These are phyloP conservation scores for Zelostemma sp. DNA, from an alignment of 1,140 invertebrate species.

Conservation along the genomic window DNA sequence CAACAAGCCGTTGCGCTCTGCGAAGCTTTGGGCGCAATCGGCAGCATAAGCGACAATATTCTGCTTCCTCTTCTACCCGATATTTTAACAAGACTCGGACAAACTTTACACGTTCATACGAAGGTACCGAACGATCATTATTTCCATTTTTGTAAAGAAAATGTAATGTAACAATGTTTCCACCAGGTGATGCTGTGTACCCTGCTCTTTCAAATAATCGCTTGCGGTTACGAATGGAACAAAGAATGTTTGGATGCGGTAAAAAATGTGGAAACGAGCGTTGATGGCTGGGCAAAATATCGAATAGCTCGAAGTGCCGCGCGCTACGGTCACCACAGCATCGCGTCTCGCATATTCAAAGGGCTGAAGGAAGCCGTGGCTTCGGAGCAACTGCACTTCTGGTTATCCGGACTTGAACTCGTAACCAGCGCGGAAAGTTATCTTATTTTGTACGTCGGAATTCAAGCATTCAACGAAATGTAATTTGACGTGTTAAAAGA, in stretches of 20 bases:
- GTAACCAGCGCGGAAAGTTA: slow-evolving; percentile 77
- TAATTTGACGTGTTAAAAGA: background rate
- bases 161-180: too few species aligned
- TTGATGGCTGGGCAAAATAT: slow-evolving; percentile 88
- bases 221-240: slow-evolving; percentile 75
- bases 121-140: slow-evolving; percentile 49
- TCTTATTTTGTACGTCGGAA: slow-evolving; percentile 62
- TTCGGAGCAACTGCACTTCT: slow-evolving; percentile 92
- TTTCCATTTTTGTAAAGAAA: too few species aligned
- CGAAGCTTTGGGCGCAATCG: slow-evolving; percentile 82
- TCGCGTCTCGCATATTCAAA: slow-evolving; percentile 78
- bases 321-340: slow-evolving; percentile 84
- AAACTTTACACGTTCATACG: slow-evolving; percentile 59
- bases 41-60: slow-evolving; percentile 74
- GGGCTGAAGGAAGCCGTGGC: slow-evolving; percentile 81
- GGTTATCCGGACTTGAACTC: slow-evolving; percentile 84
- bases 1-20: slow-evolving; percentile 70
- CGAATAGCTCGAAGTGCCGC: slow-evolving; percentile 88
- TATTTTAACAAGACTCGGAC: slow-evolving; percentile 71
- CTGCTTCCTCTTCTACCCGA: slow-evolving; percentile 72
- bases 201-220: slow-evolving; percentile 85
- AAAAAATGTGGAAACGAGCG: slow-evolving; percentile 72
- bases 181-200: slow-evolving; percentile 82
- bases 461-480: slow-evolving; percentile 25
- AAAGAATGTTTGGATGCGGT: slow-evolving; percentile 71